Evolutionary conservation across 2,797 vertebrate genomes (phyloP).

Genomic region (Bryconaethiops microstoma): DNA sequence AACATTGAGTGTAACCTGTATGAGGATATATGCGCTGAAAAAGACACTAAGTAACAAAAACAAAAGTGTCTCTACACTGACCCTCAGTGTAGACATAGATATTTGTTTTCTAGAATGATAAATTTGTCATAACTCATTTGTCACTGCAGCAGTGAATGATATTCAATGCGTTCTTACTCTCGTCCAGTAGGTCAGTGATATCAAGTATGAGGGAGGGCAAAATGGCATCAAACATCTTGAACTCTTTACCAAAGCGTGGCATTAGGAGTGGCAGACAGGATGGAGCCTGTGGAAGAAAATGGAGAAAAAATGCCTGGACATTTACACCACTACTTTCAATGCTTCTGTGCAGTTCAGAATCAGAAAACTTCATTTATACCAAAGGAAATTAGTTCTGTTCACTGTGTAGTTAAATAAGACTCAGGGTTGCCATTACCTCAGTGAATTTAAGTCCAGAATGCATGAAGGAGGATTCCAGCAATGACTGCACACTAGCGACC

Average conservation of each 20-base stretch:
- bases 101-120: background rate
- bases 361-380: too few species aligned
- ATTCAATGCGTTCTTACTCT: constrained; percentile 69
- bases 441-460: constrained; percentile 84
- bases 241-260: constrained; percentile 86
- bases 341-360: too few species aligned
- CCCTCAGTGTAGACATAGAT: too few species aligned
- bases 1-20: too few species aligned
- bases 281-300: constrained; percentile 72
- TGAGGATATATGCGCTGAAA: too few species aligned
- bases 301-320: background rate
- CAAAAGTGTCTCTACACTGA: too few species aligned
- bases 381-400: background rate
- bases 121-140: too few species aligned
- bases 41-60: too few species aligned
- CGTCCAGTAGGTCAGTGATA: constrained; percentile 86
- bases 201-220: constrained; percentile 80
- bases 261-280: constrained; percentile 85
- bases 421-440: constrained; percentile 70
- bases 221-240: constrained; percentile 86
- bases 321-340: background rate
- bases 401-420: background rate
- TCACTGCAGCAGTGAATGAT: background rate
- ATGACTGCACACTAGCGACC: constrained; percentile 80
- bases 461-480: constrained; percentile 83